Base-by-base conservation (phyloP, 2,797 vertebrate species). In the Pterois miles region DNA sequence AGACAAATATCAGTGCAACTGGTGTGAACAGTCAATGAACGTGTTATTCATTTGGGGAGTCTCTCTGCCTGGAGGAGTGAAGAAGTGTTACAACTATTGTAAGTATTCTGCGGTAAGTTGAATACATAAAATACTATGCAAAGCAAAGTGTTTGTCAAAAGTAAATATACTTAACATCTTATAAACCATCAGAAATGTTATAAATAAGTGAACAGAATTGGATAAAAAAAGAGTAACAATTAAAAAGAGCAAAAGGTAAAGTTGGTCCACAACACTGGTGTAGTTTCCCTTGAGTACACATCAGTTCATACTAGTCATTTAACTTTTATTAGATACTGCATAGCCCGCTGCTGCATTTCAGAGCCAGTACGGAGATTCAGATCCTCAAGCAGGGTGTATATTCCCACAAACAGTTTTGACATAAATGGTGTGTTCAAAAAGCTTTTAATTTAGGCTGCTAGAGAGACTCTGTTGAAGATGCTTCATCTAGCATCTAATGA, bases 1-100 rank as follows among this genome's bases (percentile, higher is more conserved):
- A 67, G 62, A 82, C 77, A 84, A 56, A 72, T 57, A 71, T 64
- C 58, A 62, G 62, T 80, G 74, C 18, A 57, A 50, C 2, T 56
- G 27, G 36, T 29, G 40, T 57, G 46, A 75, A 27, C 33, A 56
- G 43, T 73, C 33, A 46, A 23, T 16, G 23, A 38, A 53, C 25
- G n/a, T 46, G 31, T 74, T 48, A 65, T 59, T 72, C n/a, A 52
- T 74, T 53, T 25, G 22, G 25, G 36, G 9, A 80, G 73, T 40
- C 31, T 38, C 46, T 78, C 59, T 77, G 59, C n/a, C 43, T 52
- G 22, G 6, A 64, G 23, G 29, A 1, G 23, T 12, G 43, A 71
- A 43, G 36, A 62, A 31, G 56, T n/a, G 34, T 76, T 31, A 72
- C 50, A 65, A 40, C 40, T 4, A 46, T 25, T 70, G 20, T 52